Percentiles rank a stretch among this genome's conserved stretches.
phyloP scores from a whole-genome alignment of 1,140 invertebrate genomes.

The Drosophila kikkawai region DNA sequence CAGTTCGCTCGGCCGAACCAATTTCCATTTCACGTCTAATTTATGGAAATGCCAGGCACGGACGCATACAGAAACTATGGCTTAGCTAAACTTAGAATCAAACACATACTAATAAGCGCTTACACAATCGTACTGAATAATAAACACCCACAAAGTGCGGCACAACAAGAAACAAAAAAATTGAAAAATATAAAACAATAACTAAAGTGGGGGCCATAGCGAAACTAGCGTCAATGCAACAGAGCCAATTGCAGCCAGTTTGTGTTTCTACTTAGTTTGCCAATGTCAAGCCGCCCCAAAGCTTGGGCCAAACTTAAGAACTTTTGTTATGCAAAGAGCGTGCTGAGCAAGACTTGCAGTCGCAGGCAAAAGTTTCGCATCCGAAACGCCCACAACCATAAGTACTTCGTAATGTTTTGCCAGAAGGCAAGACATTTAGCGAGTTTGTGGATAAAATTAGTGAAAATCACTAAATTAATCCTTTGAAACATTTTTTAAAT shows the following conservation, averaged over 20 bases:
- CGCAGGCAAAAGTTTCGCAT: constrained; percentile 36
- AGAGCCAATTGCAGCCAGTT: constrained; percentile 47
- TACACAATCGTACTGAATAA: constrained; percentile 27
- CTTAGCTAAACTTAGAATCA: constrained; percentile 40
- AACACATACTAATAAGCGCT: constrained; percentile 30
- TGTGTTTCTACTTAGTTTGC: constrained; percentile 31
- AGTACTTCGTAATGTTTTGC: constrained; percentile 64
- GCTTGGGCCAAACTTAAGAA: constrained; percentile 61
- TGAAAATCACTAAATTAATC: neutral
- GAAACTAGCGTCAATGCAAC: constrained; percentile 57
- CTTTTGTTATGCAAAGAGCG: constrained; percentile 78
- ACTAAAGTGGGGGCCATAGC: constrained; percentile 21
- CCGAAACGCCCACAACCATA: constrained; percentile 49
- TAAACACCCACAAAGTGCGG: constrained; percentile 33
- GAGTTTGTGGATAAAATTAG: neutral
- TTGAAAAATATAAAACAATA: constrained; percentile 30
- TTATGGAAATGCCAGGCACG: constrained; percentile 32
- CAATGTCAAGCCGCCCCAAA: constrained; percentile 62
- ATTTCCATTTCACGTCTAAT: constrained; percentile 45
- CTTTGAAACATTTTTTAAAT: neutral
- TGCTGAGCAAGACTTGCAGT: constrained; percentile 37
- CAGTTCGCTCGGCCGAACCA: constrained; percentile 3
- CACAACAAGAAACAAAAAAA: neutral
- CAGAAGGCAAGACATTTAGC: constrained; percentile 3
- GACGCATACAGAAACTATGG: neutral